Evolutionary conservation across 2,888 invertebrate species (phyloP).

Genomic region (Leucoma salicis): DNA sequence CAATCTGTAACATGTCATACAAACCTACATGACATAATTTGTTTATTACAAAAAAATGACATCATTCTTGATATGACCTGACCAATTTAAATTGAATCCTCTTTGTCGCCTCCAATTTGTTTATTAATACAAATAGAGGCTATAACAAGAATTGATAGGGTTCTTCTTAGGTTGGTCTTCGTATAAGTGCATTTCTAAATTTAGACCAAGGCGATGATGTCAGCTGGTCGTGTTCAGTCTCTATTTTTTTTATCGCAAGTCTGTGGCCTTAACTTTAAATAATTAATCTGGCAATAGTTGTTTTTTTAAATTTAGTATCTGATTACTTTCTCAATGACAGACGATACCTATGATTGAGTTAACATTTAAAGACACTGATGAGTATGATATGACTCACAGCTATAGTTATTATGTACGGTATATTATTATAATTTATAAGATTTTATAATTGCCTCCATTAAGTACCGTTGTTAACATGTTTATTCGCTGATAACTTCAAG

Average conservation of each 20-base stretch:
- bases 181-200: slow-evolving; percentile 67
- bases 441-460: slow-evolving; percentile 15
- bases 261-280: background rate
- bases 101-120: slow-evolving; percentile 29
- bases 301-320: background rate
- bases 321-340: too few relatives aligned
- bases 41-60: slow-evolving; percentile 47
- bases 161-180: slow-evolving; percentile 37
- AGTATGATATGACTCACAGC: too few relatives aligned
- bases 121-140: slow-evolving; percentile 32
- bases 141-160: slow-evolving; percentile 44
- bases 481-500: slow-evolving; percentile 19
- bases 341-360: too few relatives aligned
- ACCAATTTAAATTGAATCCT: slow-evolving; percentile 47
- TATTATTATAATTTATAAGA: too few relatives aligned
- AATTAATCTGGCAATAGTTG: background rate
- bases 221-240: slow-evolving; percentile 39
- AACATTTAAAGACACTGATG: too few relatives aligned
- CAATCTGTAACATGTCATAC: slow-evolving; percentile 34
- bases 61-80: slow-evolving; percentile 53
- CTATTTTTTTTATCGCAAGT: background rate
- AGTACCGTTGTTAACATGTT: slow-evolving; percentile 8
- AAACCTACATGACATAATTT: slow-evolving; percentile 40
- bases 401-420: too few relatives aligned
- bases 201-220: slow-evolving; percentile 64